Base-by-base conservation (phyloP, 2,888 invertebrate species). In the Phorcus lineatus region DNA sequence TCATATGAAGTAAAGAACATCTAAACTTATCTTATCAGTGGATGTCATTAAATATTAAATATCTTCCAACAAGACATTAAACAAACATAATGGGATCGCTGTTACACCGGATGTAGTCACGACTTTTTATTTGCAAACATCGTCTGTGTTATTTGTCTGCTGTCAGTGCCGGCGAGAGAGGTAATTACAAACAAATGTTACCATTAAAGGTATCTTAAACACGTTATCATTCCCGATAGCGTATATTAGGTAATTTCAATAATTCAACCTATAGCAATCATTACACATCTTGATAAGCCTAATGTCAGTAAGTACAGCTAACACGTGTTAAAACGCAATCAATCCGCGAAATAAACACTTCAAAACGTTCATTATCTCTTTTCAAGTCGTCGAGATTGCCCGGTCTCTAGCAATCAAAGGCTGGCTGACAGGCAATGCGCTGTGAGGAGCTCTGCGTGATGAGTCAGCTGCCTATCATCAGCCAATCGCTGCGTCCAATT, bases 301-400 rank as follows among this genome's bases (percentile, higher is more conserved):
- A 24, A 62, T 62, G 62, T 62, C 62, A 28, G 28, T 28, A 62
- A 62, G 62, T 62, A 28, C 62, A 62, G 22, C 28, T 19, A 28
- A 62, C 62, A 62, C 62, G 62, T 62, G 62, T 62, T 62, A 62
- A 62, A 62, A 62, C 28, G 62, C 62, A 62, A 62, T 62, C 62
- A 62, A 62, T 62, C 62, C 28, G 62, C 7, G 62, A 62, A 62
- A 62, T 62, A 62, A 62, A 62, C 62, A 62, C 62, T 62, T 62
- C 62, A 62, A 62, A 62, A 62, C 28, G 28, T 28, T 62, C 62
- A 62, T 62, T 62, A 62, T 62, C 62, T 62, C 62, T 28, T 62
- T 62, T 62, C 16, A 62, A 62, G 62, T 62, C 62, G 28, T 24
- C 28, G 11, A 24, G 62, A 62, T 62, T 24, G 62, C 28, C 28